Evolutionary conservation across 2,888 invertebrate species (phyloP).

Genomic region (Drosophila neoperkinsi): DNA sequence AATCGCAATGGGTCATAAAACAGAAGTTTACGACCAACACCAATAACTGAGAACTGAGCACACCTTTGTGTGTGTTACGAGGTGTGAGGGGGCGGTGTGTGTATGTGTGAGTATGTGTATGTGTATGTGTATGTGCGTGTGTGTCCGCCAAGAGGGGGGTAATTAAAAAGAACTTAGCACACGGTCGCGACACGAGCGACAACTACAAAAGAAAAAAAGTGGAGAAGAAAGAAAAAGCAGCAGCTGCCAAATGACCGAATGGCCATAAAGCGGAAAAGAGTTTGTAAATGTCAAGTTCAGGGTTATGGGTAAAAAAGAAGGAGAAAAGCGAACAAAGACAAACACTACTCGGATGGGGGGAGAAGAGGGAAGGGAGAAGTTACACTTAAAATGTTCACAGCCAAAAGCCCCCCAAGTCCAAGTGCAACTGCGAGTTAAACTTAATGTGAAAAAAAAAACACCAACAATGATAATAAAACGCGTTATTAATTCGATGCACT

Average conservation of each 20-base stretch:
- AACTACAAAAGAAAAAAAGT: slow-evolving; percentile 12
- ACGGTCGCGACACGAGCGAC: slow-evolving; percentile 59
- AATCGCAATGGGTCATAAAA: slow-evolving; percentile 52
- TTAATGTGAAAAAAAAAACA: slow-evolving; percentile 36
- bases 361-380: not conserved
- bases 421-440: slow-evolving; percentile 25
- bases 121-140: not conserved
- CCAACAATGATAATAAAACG: slow-evolving; percentile 51
- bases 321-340: slow-evolving; percentile 11
- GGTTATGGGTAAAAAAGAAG: slow-evolving; percentile 51
- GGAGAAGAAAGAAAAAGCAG: not conserved
- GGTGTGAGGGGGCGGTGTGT: not conserved
- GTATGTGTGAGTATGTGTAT: not conserved
- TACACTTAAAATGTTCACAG: slow-evolving; percentile 19
- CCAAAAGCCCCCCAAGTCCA: slow-evolving; percentile 4
- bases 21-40: slow-evolving; percentile 42
- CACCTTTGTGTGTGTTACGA: slow-evolving; percentile 30
- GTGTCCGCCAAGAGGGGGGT: slow-evolving; percentile 13
- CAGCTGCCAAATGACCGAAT: slow-evolving; percentile 26
- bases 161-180: slow-evolving; percentile 78
- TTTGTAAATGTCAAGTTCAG: slow-evolving; percentile 79
- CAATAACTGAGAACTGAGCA: slow-evolving; percentile 22
- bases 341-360: not conserved
- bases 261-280: slow-evolving; percentile 31
- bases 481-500: slow-evolving; percentile 71